A percentile compares a stretch with the other conserved stretches of the same genome.
These are phyloP conservation scores for Heliconius nattereri DNA, from an alignment of 1,140 invertebrate species.

Conservation along the genomic window DNA sequence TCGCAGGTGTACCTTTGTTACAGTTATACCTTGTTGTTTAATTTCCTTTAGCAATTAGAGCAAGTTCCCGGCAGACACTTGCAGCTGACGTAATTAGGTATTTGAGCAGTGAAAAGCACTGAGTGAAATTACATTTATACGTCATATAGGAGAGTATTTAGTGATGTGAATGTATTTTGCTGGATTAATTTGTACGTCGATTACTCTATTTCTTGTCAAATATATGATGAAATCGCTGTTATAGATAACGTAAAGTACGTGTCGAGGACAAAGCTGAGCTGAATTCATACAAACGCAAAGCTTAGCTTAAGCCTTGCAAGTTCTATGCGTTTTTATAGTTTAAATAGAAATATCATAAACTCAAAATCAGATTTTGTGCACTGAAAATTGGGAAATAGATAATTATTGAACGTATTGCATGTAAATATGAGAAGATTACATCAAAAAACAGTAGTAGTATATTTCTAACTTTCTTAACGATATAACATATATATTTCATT, in stretches of 20 bases:
- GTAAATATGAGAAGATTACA: too few species aligned
- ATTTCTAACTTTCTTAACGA: too few species aligned
- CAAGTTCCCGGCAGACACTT: neutral
- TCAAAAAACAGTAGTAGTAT: too few species aligned
- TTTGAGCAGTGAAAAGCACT: neutral
- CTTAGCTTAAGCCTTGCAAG: too few species aligned
- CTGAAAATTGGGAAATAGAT: too few species aligned
- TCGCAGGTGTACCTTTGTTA: slow-evolving; percentile 15
- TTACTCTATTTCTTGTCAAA: neutral
- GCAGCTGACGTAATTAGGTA: neutral
- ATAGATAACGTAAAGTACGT: too few species aligned
- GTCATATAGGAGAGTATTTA: neutral
- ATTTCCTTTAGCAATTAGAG: slow-evolving; percentile 10
- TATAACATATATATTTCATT: neutral
- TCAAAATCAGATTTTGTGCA: too few species aligned
- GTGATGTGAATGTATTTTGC: neutral
- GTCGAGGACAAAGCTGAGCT: too few species aligned
- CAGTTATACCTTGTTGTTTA: neutral
- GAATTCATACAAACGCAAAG: too few species aligned
- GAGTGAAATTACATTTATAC: neutral
- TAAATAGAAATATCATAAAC: too few species aligned
- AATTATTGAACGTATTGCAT: too few species aligned
- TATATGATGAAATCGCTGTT: neutral
- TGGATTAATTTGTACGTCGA: neutral
- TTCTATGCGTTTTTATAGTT: too few species aligned